Percentiles rank a stretch among this genome's conserved stretches.
Conservation (phyloP, 2,888 invertebrate genomes). For the Matsumyia berberina region DNA sequence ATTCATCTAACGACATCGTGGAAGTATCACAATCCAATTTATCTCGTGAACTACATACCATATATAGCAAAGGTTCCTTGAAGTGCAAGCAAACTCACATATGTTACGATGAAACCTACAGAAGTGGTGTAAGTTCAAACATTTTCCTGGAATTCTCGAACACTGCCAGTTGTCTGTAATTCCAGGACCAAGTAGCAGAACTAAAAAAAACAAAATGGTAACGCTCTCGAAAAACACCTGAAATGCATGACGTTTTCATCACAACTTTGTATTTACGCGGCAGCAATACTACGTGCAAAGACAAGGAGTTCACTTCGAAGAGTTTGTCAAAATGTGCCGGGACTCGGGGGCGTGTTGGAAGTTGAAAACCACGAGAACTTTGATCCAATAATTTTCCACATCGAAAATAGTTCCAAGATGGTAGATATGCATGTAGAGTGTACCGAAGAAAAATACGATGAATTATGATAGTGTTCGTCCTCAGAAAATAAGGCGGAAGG, state of each 20-base stretch:
- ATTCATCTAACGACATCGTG: not conserved
- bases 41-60: conserved; percentile 13
- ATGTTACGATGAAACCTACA: conserved; percentile 23
- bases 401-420: conserved; percentile 42
- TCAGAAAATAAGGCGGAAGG: not conserved
- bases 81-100: conserved; percentile 14
- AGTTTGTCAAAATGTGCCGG: conserved; percentile 55
- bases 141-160: conserved; percentile 5
- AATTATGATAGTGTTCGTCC: conserved; percentile 51
- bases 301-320: conserved; percentile 31
- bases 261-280: conserved; percentile 34
- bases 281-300: conserved; percentile 18
- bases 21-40: conserved; percentile 25
- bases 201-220: not conserved
- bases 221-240: conserved; percentile 25
- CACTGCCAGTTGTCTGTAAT: conserved; percentile 27
- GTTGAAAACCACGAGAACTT: conserved; percentile 41
- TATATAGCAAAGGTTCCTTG: not conserved
- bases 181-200: conserved; percentile 3
- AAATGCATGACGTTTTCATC: conserved; percentile 60
- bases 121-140: conserved; percentile 20
- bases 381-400: conserved; percentile 64
- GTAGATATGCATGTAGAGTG: conserved; percentile 9
- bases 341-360: conserved; percentile 12
- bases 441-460: conserved; percentile 20